A percentile compares a stretch with the other conserved stretches of the same genome.
These are phyloP conservation scores for Tineola bisselliella DNA, from an alignment of 2,888 invertebrate genomes.

Conservation along the genomic window DNA sequence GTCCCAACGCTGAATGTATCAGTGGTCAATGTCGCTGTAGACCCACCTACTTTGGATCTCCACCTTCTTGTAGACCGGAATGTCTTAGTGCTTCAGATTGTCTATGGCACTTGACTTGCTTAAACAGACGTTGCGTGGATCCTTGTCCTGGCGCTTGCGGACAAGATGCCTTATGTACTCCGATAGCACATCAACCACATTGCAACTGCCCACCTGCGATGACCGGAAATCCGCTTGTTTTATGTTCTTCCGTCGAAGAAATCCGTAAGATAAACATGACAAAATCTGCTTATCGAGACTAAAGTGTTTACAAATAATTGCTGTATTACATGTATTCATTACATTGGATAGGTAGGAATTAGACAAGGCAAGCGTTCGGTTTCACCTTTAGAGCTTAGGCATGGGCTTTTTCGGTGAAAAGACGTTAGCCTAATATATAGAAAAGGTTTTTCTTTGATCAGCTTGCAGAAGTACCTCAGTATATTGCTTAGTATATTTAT, in stretches of 20 bases:
- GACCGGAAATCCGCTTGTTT: conserved; percentile 78
- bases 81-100: conserved; percentile 78
- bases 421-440: conserved; percentile 26
- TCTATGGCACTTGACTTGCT: conserved; percentile 73
- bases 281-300: conserved; percentile 23
- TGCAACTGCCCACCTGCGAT: conserved; percentile 75
- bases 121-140: conserved; percentile 76
- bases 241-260: conserved; percentile 68
- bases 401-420: conserved; percentile 63
- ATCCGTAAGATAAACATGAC: conserved; percentile 57
- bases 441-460: neutral
- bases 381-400: conserved; percentile 66
- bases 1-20: conserved; percentile 78
- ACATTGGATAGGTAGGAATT: conserved; percentile 9
- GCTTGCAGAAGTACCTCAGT: conserved; percentile 12
- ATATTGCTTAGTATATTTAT: neutral
- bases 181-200: conserved; percentile 75
- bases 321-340: neutral
- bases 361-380: conserved; percentile 33
- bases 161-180: conserved; percentile 74
- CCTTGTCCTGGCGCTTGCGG: conserved; percentile 83
- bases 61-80: conserved; percentile 79
- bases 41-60: conserved; percentile 74
- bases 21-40: conserved; percentile 75
- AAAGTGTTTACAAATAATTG: neutral